These are phyloP conservation scores for Cheilosia soror DNA, from an alignment of 2,888 invertebrate species.

Conservation along the genomic window DNA sequence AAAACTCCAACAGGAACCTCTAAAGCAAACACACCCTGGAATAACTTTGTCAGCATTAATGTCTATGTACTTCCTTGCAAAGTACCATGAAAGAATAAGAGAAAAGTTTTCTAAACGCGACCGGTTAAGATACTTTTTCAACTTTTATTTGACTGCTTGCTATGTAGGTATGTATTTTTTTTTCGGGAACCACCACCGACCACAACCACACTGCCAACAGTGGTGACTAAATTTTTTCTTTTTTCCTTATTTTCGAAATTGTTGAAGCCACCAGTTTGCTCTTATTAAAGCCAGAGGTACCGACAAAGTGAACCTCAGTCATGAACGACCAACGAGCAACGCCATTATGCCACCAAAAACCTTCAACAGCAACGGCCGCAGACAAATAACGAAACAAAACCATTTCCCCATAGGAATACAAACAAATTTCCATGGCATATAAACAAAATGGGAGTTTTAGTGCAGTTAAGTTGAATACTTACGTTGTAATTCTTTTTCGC, in stretches of 20 bases:
- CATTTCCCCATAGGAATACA: conserved; percentile 41
- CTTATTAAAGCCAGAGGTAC: conserved; percentile 24
- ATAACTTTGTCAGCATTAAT: conserved; percentile 56
- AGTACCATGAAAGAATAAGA: conserved; percentile 42
- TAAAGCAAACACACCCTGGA: conserved; percentile 42
- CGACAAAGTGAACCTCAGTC: conserved; percentile 26
- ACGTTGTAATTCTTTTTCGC: conserved; percentile 85
- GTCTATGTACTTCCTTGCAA: conserved; percentile 49
- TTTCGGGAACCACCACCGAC: conserved; percentile 16
- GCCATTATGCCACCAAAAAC: conserved; percentile 9
- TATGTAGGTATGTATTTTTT: background rate
- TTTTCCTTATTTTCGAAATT: conserved; percentile 16
- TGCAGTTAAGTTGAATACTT: conserved; percentile 79
- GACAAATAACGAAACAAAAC: conserved; percentile 50
- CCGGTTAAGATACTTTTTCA: conserved; percentile 34
- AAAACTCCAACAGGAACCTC: conserved; percentile 32
- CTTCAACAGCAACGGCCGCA: conserved; percentile 32
- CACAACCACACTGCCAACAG: conserved; percentile 17
- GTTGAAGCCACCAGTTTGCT: conserved; percentile 49
- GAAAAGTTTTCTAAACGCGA: conserved; percentile 41
- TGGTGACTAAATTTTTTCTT: conserved; percentile 38
- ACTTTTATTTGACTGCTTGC: conserved; percentile 33
- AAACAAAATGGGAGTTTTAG: conserved; percentile 70
- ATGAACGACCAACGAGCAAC: conserved; percentile 26
- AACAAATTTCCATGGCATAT: conserved; percentile 65